Base-by-base conservation (phyloP, 2,797 vertebrate genomes). In the Typhlichthys eigenmanni region DNA sequence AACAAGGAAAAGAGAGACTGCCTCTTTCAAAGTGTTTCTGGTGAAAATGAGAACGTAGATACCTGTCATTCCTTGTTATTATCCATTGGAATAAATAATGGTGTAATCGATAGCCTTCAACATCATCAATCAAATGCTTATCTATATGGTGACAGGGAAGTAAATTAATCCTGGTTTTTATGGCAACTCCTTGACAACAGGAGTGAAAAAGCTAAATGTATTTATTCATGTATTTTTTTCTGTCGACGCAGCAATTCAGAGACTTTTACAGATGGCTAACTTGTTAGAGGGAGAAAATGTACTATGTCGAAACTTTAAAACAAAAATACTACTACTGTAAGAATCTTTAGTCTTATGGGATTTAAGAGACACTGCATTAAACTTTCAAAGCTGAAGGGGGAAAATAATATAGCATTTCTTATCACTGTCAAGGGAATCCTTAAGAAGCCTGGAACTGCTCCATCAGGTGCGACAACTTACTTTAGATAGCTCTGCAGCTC, bases 271-370 rank as follows among this genome's bases (percentile, higher is more conserved):
- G 68, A 81, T 69, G 29, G 47, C 63, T 34, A 73, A 76, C 56
- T 65, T 75, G 64, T 43, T 57, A 58, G 64, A 61, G 52, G 64
- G 73, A 66, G 72, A 64, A 61, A 81, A 81, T 71, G 62, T 69
- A 78, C 82, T 74, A 66, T 54, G 85, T 72, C 71, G 62, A 75
- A 83, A 72, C 66, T 69, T 54, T 69, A 60, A 84, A 68, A 38
- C 47, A 78, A 73, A 76, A 74, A 69, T 64, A 58, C 12, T 29
- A 13, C 55, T 72, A 19, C 29, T 38, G 45, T 66, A 58, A 62
- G 62, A 34, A 68, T 60, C 66, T 79, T 57, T 60, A 38, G 64
- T 75, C 74, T 81, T 34, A 0, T 4, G 13, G 64, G 63, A 50
- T 72, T 51, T 46, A 64, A 66, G 50, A 72, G 69, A 75, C 67